These are phyloP conservation scores for Stegophylla sp. DNA, from an alignment of 2,888 invertebrate genomes.

Conservation along the genomic window DNA sequence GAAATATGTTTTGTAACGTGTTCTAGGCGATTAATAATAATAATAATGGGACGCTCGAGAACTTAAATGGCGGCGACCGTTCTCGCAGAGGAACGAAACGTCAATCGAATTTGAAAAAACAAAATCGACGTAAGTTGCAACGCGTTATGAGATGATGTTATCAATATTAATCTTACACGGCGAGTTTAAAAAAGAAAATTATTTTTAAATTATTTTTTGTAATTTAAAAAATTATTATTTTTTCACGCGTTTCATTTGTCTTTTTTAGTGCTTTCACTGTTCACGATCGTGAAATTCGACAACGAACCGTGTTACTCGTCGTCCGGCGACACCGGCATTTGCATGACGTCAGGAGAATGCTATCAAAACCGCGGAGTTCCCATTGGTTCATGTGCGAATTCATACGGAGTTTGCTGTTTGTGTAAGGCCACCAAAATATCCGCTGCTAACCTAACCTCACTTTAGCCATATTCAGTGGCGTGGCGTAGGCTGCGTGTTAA, in stretches of 20 bases:
- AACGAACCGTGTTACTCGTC: constrained; percentile 78
- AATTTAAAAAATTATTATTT: too few species aligned
- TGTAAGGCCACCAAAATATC: constrained; percentile 68
- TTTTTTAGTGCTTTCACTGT: constrained; percentile 76
- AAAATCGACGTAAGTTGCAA: constrained; percentile 36
- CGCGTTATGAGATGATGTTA: too few species aligned
- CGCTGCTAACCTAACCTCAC: too few species aligned
- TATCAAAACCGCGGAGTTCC: constrained; percentile 74
- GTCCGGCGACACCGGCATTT: constrained; percentile 83
- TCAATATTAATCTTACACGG: too few species aligned
- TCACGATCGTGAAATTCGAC: constrained; percentile 80
- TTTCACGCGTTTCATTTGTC: neutral
- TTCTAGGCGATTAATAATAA: neutral
- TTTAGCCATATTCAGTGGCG: too few species aligned
- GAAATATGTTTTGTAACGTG: neutral
- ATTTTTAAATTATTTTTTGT: too few species aligned
- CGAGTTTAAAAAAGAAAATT: too few species aligned
- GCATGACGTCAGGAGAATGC: constrained; percentile 78
- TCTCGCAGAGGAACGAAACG: constrained; percentile 20
- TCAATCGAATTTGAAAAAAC: constrained; percentile 34
- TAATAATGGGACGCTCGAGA: neutral
- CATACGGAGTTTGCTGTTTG: constrained; percentile 78
- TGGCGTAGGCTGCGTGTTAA: too few species aligned
- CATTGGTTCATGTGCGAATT: constrained; percentile 80
- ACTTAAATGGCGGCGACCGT: neutral